These are phyloP conservation scores for Pomacea canaliculata DNA, from an alignment of 2,888 invertebrate genomes.

Conservation along the genomic window DNA sequence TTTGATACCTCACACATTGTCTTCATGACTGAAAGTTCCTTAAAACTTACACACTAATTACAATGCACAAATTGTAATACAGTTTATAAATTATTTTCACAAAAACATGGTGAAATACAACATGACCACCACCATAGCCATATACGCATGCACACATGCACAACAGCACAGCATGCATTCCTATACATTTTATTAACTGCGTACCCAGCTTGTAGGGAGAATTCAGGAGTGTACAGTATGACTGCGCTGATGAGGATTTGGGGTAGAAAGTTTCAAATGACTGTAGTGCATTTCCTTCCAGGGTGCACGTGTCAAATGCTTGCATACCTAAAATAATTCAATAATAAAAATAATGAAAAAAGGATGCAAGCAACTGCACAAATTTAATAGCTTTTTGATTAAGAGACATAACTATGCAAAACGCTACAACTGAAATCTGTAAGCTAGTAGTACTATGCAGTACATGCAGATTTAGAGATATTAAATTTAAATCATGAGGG, in stretches of 20 bases:
- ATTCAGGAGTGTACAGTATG: slow-evolving; percentile 41
- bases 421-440: too few species aligned
- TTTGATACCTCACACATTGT: background rate
- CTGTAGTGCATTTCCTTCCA: slow-evolving; percentile 38
- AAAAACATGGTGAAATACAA: too few species aligned
- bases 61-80: too few species aligned
- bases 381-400: too few species aligned
- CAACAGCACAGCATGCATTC: background rate
- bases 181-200: slow-evolving; percentile 7
- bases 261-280: slow-evolving; percentile 53
- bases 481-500: too few species aligned
- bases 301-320: slow-evolving; percentile 56
- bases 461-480: too few species aligned
- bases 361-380: too few species aligned
- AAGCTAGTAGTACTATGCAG: too few species aligned
- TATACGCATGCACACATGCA: background rate
- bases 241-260: slow-evolving; percentile 39
- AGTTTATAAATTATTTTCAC: too few species aligned
- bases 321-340: slow-evolving; percentile 50
- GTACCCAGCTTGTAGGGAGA: slow-evolving; percentile 44
- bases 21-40: too few species aligned
- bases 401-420: too few species aligned
- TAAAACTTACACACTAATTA: too few species aligned
- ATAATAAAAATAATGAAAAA: background rate
- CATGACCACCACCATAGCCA: background rate